Conservation (phyloP, 2,113 vertebrate species). For the Ptilorrhoa leucosticta region DNA sequence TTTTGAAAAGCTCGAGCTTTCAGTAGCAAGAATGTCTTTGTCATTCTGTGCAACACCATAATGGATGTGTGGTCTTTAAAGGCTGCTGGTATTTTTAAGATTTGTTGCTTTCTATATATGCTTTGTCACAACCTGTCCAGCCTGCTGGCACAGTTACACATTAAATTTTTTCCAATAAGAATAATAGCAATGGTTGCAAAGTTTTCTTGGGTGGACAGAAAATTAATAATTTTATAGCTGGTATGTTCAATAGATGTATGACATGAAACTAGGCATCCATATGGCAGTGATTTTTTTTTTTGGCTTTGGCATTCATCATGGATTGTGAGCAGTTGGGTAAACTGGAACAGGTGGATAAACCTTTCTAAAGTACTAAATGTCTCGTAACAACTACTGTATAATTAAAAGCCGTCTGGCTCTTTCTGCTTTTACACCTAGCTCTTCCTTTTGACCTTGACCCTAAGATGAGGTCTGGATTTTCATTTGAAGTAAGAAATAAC, state of each 20-base stretch:
- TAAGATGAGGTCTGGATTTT: conserved; percentile 54
- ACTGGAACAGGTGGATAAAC: conserved; percentile 25
- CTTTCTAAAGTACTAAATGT: conserved; percentile 31
- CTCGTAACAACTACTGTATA: not conserved
- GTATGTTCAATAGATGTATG: not conserved
- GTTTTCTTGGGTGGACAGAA: not conserved
- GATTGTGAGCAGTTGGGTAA: not conserved
- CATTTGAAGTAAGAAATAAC: conserved; percentile 57
- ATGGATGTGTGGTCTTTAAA: not conserved
- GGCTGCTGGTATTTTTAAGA: not conserved
- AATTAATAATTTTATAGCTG: not conserved
- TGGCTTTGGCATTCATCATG: not conserved
- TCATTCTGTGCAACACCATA: not conserved
- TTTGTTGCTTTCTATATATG: not conserved
- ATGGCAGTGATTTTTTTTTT: not conserved
- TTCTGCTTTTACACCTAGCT: not conserved
- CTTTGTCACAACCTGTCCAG: not conserved
- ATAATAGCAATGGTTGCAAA: not conserved
- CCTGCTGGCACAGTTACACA: not conserved
- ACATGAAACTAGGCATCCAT: not conserved
- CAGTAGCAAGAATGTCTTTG: not conserved
- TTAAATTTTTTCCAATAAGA: not conserved
- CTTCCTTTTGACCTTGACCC: conserved; percentile 59
- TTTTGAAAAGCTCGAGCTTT: not conserved
- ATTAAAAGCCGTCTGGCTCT: conserved; percentile 40